Percentiles rank a stretch among this genome's conserved stretches.
Evolutionary conservation across 2,888 invertebrate species (phyloP).

Genomic region (Macrophya alboannulata): DNA sequence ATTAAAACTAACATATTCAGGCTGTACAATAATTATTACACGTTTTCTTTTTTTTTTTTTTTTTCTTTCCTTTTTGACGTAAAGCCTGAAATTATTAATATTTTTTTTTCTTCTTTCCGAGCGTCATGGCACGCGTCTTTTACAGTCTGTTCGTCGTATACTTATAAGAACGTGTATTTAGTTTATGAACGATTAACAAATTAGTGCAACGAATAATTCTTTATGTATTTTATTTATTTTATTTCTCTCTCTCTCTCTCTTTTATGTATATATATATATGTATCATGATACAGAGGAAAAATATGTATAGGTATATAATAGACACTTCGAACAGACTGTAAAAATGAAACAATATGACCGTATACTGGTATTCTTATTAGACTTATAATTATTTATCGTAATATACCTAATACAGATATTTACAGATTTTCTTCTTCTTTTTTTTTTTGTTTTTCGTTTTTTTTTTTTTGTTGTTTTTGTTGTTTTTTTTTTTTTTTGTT

Average conservation of each 20-base stretch:
- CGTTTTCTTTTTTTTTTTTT: too few species aligned
- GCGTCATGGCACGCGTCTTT: conserved; percentile 54
- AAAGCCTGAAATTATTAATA: not conserved
- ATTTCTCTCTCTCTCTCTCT: too few species aligned
- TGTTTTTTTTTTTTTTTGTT: conserved; percentile 54
- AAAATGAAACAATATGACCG: conserved; percentile 63
- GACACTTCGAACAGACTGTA: conserved; percentile 27
- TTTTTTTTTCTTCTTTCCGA: not conserved
- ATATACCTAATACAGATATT: conserved; percentile 65
- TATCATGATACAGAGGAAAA: not conserved
- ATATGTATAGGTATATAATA: not conserved
- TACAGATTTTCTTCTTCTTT: conserved; percentile 67
- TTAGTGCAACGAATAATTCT: not conserved
- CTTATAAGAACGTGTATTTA: not conserved
- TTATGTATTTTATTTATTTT: not conserved
- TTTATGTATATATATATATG: too few species aligned
- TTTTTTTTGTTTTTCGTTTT: conserved; percentile 53
- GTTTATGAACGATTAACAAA: not conserved
- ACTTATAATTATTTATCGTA: conserved; percentile 60
- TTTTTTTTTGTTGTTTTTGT: conserved; percentile 44
- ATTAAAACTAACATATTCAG: conserved; percentile 28
- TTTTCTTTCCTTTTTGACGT: not conserved
- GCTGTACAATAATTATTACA: conserved; percentile 1
- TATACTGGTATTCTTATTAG: conserved; percentile 67
- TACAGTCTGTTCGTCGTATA: conserved; percentile 50